Conservation (phyloP, 92 coral and sea anemone species). For the Epizoanthus fatuus region DNA sequence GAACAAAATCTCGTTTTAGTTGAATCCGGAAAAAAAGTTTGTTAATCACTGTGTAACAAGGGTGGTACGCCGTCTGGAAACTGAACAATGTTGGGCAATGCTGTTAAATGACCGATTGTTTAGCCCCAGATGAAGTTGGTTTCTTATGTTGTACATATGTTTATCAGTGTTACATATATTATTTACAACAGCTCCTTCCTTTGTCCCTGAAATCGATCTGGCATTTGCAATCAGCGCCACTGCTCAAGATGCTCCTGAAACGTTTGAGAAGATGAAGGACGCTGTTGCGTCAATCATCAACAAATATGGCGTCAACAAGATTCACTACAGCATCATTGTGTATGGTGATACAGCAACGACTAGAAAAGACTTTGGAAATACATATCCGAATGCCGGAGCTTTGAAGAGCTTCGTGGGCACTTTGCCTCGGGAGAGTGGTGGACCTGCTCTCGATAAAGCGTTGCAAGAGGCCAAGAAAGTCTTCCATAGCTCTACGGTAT, state of each 20-base stretch:
- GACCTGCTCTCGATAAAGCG: slow-evolving; percentile 54
- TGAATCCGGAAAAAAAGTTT: too few species aligned
- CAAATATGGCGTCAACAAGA: slow-evolving; percentile 52
- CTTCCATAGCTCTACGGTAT: slow-evolving; percentile 43
- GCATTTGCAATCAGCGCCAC: slow-evolving; percentile 26
- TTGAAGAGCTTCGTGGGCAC: slow-evolving; percentile 30
- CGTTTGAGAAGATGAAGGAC: slow-evolving; percentile 45
- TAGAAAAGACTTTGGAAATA: slow-evolving; percentile 14
- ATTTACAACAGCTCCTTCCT: slow-evolving; percentile 26
- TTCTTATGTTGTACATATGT: too few species aligned
- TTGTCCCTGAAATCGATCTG: slow-evolving; percentile 30
- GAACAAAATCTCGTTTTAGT: too few species aligned
- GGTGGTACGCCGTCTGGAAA: too few species aligned
- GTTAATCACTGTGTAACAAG: too few species aligned
- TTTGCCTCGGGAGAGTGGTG: slow-evolving; percentile 48
- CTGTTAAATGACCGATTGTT: too few species aligned
- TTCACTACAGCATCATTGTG: slow-evolving; percentile 31
- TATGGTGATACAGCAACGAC: slow-evolving; percentile 28
- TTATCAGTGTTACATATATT: background rate
- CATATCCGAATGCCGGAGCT: background rate
- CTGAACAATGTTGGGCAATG: too few species aligned
- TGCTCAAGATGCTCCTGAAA: slow-evolving; percentile 18
- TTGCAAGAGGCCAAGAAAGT: slow-evolving; percentile 45
- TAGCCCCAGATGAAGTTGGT: too few species aligned
- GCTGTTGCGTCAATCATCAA: slow-evolving; percentile 35